Conservation (phyloP, 2,113 vertebrate species). For the Hippocampus barbouri region DNA sequence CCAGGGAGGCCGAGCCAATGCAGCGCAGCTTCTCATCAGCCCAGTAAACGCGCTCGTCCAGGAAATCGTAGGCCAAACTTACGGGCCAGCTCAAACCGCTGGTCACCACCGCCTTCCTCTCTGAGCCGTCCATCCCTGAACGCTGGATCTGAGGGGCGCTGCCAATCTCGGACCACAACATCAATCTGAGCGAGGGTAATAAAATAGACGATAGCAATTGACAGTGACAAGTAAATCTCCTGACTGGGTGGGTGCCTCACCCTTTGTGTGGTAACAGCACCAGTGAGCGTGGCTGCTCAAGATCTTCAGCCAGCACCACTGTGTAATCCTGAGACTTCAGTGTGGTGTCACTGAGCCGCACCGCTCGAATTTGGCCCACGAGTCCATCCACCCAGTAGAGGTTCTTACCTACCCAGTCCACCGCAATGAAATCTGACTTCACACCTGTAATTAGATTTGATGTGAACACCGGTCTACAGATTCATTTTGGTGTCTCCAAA, state of each 20-base stretch:
- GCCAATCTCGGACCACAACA: conserved; percentile 90
- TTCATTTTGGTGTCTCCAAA: not conserved
- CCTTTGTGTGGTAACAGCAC: conserved; percentile 80
- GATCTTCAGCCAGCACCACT: conserved; percentile 75
- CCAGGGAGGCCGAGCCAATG: conserved; percentile 78
- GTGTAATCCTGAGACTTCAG: conserved; percentile 72
- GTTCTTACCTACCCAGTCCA: conserved; percentile 89
- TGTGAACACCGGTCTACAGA: not conserved
- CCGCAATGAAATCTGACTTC: conserved; percentile 80
- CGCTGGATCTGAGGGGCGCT: conserved; percentile 75
- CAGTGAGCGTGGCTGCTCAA: conserved; percentile 80
- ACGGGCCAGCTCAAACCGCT: conserved; percentile 80
- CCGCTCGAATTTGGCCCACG: conserved; percentile 81
- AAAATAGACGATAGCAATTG: not conserved
- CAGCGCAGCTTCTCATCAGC: conserved; percentile 83
- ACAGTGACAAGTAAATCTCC: not conserved
- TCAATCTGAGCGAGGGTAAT: conserved; percentile 68
- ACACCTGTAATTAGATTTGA: conserved; percentile 70
- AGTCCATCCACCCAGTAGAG: conserved; percentile 87
- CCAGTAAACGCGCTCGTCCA: conserved; percentile 84
- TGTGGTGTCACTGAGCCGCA: conserved; percentile 63
- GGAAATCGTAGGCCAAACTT: conserved; percentile 77
- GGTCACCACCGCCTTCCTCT: conserved; percentile 70
- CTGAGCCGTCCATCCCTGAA: conserved; percentile 84
- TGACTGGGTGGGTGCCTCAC: conserved; percentile 57